These are phyloP conservation scores for Ormyrus nitidulus DNA, from an alignment of 2,888 invertebrate genomes.

Conservation along the genomic window DNA sequence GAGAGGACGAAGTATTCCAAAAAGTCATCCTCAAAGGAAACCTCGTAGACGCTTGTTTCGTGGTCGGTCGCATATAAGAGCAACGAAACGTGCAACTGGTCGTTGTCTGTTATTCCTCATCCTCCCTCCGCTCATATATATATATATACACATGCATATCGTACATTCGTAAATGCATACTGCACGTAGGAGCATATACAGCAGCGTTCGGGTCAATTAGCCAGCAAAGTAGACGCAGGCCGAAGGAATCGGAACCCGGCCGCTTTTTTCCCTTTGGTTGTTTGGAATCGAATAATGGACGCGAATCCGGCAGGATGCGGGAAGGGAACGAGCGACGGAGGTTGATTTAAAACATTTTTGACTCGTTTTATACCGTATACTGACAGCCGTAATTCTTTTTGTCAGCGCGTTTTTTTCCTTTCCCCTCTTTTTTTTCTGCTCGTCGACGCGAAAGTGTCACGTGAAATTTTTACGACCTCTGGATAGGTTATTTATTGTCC, in stretches of 20 bases:
- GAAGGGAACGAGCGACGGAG: not conserved
- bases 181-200: not conserved
- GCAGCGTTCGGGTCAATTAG: constrained; percentile 37
- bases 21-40: constrained; percentile 43
- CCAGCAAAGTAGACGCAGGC: not conserved
- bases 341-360: constrained; percentile 49
- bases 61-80: constrained; percentile 33
- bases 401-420: not conserved
- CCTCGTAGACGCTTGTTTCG: constrained; percentile 44
- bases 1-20: constrained; percentile 41
- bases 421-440: not conserved
- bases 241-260: constrained; percentile 4
- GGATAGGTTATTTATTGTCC: constrained; percentile 30
- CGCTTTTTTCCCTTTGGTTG: not conserved
- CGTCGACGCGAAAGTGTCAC: constrained; percentile 17
- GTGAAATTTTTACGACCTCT: constrained; percentile 33
- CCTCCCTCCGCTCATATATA: not conserved
- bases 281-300: constrained; percentile 27
- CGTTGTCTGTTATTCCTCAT: constrained; percentile 21
- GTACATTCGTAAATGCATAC: constrained; percentile 1
- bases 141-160: not conserved
- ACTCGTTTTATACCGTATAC: constrained; percentile 4
- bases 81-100: constrained; percentile 49
- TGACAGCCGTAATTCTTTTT: not conserved
- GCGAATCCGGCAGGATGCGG: not conserved